Conservation (phyloP, 2,113 vertebrate genomes). For the Python bivittatus region DNA sequence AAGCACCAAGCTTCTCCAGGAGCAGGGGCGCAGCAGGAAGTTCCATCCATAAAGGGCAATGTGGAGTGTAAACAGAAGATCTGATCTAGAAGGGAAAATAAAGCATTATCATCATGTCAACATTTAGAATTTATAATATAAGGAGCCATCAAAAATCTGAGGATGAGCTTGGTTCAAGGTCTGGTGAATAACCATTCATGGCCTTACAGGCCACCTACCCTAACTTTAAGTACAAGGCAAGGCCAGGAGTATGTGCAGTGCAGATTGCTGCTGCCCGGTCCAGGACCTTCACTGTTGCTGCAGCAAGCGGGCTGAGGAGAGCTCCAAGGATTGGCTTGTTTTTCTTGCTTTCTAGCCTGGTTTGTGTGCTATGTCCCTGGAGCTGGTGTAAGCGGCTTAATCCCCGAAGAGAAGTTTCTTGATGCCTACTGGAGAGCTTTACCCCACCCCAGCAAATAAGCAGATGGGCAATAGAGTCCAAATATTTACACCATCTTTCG, state of each 20-base stretch:
- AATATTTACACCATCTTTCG: conserved; percentile 2
- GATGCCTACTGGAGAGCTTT: background rate
- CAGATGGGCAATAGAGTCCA: background rate
- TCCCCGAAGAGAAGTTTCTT: background rate
- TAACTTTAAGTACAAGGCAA: background rate
- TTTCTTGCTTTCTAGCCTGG: background rate
- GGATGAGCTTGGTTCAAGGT: background rate
- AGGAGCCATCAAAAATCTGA: background rate
- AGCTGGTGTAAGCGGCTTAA: background rate
- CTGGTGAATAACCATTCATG: background rate
- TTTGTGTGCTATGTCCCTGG: background rate
- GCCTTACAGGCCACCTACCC: too few species aligned
- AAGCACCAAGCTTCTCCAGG: background rate
- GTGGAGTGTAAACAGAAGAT: background rate
- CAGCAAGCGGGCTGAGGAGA: background rate
- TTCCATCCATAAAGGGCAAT: background rate
- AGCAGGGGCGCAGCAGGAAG: background rate
- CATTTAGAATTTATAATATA: background rate
- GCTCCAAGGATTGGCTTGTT: background rate
- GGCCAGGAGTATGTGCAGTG: background rate
- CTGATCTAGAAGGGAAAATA: conserved; percentile 4
- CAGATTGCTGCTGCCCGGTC: background rate
- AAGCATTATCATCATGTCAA: background rate
- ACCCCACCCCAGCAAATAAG: conserved; percentile 1
- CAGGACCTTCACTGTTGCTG: background rate